A percentile compares a stretch with the other conserved stretches of the same genome.
These are phyloP conservation scores for Neomicropteryx cornuta DNA, from an alignment of 1,140 invertebrate species.

Conservation along the genomic window DNA sequence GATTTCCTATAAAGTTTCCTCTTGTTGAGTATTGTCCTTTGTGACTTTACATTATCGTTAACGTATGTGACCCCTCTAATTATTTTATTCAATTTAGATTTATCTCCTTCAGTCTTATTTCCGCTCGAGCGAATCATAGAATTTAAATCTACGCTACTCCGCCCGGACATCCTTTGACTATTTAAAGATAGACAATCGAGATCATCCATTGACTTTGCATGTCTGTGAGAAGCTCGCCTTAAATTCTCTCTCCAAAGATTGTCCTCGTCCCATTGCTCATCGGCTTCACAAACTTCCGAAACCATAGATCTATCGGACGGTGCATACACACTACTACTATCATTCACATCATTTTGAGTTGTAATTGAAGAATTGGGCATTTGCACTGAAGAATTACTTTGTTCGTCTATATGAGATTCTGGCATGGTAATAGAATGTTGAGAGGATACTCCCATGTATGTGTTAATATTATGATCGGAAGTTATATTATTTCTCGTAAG, in stretches of 20 bases:
- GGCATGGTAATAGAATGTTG: too few species aligned
- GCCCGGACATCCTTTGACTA: constrained; percentile 17
- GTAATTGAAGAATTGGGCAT: too few species aligned
- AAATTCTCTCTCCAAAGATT: constrained; percentile 68
- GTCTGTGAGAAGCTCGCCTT: constrained; percentile 62
- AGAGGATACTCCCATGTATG: too few species aligned
- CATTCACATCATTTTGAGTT: too few species aligned
- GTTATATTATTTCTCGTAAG: too few species aligned
- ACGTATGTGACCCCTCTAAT: constrained; percentile 62
- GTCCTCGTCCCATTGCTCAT: constrained; percentile 76
- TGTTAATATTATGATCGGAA: too few species aligned
- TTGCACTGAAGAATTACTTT: too few species aligned
- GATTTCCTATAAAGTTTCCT: constrained; percentile 12
- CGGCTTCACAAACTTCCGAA: constrained; percentile 30
- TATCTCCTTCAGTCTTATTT: constrained; percentile 16
- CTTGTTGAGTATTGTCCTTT: constrained; percentile 8
- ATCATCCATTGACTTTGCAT: constrained; percentile 70
- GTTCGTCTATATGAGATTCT: too few species aligned
- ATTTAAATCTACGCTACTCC: constrained; percentile 20
- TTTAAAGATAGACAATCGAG: constrained; percentile 46
- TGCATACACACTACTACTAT: neutral
- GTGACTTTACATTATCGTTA: constrained; percentile 55
- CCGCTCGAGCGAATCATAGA: constrained; percentile 32
- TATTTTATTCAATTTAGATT: constrained; percentile 27
- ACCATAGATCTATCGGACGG: neutral